Percentiles rank a stretch among this genome's conserved stretches.
phyloP scores from a whole-genome alignment of 92 coral and sea anemone genomes.

The Chrysogorgia sp. region DNA sequence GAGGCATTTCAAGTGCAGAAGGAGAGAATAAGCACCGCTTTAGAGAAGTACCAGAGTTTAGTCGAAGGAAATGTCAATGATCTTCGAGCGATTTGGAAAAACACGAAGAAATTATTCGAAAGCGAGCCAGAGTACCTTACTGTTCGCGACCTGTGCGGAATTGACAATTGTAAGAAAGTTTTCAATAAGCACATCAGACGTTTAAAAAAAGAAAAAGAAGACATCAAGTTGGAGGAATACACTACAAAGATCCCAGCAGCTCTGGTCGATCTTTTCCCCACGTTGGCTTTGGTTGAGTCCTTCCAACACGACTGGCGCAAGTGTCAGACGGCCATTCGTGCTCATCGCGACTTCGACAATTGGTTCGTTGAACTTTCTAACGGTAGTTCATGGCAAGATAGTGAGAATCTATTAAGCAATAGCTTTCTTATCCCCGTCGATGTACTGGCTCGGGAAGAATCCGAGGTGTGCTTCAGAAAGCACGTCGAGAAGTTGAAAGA shows the following conservation, averaged over 20 bases:
- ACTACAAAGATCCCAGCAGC: slow-evolving; percentile 87
- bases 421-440: slow-evolving; percentile 86
- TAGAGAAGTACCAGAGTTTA: slow-evolving; percentile 81
- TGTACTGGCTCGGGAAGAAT: slow-evolving; percentile 70
- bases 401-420: slow-evolving; percentile 81
- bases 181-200: slow-evolving; percentile 90
- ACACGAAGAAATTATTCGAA: slow-evolving; percentile 83
- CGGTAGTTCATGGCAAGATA: slow-evolving; percentile 89
- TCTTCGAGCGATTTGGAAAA: slow-evolving; percentile 93
- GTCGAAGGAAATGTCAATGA: slow-evolving; percentile 79
- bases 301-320: slow-evolving; percentile 88
- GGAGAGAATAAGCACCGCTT: slow-evolving; percentile 71
- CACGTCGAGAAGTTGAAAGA: slow-evolving; percentile 90
- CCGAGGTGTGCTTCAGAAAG: slow-evolving; percentile 70
- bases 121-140: slow-evolving; percentile 67
- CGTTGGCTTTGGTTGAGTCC: slow-evolving; percentile 71
- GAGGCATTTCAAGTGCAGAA: slow-evolving; percentile 83
- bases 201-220: slow-evolving; percentile 87
- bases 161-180: slow-evolving; percentile 85
- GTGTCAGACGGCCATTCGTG: slow-evolving; percentile 79
- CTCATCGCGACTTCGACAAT: slow-evolving; percentile 75
- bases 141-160: slow-evolving; percentile 85
- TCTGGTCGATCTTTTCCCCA: slow-evolving; percentile 87
- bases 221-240: slow-evolving; percentile 78
- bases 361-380: slow-evolving; percentile 82